phyloP scores from a whole-genome alignment of 2,888 invertebrate genomes.

The Drosophila emarginata region DNA sequence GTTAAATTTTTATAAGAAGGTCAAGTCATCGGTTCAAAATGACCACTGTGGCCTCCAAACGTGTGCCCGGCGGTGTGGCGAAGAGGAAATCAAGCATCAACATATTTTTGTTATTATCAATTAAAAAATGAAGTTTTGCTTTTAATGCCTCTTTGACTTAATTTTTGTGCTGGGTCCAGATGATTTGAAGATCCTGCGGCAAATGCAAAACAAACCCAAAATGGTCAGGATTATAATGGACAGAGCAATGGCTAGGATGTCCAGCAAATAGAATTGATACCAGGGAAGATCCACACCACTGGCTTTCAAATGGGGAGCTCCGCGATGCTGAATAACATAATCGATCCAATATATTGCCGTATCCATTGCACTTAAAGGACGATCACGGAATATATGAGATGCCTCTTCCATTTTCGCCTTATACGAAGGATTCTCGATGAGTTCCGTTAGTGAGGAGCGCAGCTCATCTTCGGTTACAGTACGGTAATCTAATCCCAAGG shows the following conservation, averaged over 20 bases:
- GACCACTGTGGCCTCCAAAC: conserved; percentile 77
- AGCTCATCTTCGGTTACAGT: conserved; percentile 67
- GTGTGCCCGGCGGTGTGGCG: conserved; percentile 80
- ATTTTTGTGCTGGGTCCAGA: neutral
- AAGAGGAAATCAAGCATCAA: no score
- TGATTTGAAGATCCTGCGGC: neutral
- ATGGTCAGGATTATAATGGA: conserved; percentile 10
- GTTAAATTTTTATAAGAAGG: no score
- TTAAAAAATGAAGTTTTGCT: conserved; percentile 24
- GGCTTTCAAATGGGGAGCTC: conserved; percentile 78
- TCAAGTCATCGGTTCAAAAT: conserved; percentile 74
- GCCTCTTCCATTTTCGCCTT: conserved; percentile 65
- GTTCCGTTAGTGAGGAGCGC: conserved; percentile 63
- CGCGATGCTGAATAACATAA: conserved; percentile 80
- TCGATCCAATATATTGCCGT: conserved; percentile 81
- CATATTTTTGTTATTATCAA: neutral
- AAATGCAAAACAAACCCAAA: neutral
- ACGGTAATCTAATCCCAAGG: conserved; percentile 63
- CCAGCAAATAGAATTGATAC: conserved; percentile 80
- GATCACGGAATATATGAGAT: conserved; percentile 78
- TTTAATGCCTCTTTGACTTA: conserved; percentile 29
- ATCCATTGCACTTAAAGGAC: conserved; percentile 75
- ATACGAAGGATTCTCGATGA: conserved; percentile 80
- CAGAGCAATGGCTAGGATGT: conserved; percentile 60
- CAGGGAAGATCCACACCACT: conserved; percentile 73